Base-by-base conservation (phyloP, 2,797 vertebrate genomes). In the Aplochiton taeniatus region DNA sequence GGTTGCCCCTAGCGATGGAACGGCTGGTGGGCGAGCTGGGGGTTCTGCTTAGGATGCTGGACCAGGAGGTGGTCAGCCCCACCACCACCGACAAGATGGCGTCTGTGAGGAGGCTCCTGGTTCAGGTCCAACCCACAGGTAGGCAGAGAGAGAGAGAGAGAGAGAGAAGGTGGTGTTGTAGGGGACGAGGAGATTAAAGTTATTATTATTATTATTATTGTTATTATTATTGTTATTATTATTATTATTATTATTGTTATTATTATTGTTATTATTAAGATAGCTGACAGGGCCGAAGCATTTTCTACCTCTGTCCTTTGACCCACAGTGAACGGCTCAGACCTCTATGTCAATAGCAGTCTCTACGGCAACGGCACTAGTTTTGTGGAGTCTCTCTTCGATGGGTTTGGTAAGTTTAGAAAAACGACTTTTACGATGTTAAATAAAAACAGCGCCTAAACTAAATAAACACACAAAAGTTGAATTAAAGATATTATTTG, bases 311-410 rank as follows among this genome's bases (percentile, higher is more conserved):
- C 5, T 68, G 8, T 73, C 10, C 43, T 59, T 19, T 80, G 16
- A 10, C 65, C 82, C 77, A 18, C 89, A 98, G 96, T 92, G 65
- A 94, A 95, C 73, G 93, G 95, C 8, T 79, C 91, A 61, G 94
- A 95, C 20, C 93, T 95, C 80, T 98, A 99, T 0, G 91, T 98
- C 93, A 99, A 98, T 91, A 96, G 96, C 0, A 92, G 93, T 0
- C 92, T 95, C 62, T 93, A 96, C 69, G 92, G 95, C 85, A 97
- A 97, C 4, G 96, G 98, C 77, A 98, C 97, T 58, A 99, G 98
- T 88, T 99, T 99, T 4, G 96, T 99, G 65, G 98, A 98, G 85
- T 98, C 98, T 18, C 92, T 99, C 64, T 99, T 99, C 75, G 96
- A 99, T 72, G 95, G 94, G 77, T 99, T 99, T 61, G 96, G 97